Evolutionary conservation across 1,140 invertebrate species (phyloP).

Genomic region (Sarcophaga bullata): DNA sequence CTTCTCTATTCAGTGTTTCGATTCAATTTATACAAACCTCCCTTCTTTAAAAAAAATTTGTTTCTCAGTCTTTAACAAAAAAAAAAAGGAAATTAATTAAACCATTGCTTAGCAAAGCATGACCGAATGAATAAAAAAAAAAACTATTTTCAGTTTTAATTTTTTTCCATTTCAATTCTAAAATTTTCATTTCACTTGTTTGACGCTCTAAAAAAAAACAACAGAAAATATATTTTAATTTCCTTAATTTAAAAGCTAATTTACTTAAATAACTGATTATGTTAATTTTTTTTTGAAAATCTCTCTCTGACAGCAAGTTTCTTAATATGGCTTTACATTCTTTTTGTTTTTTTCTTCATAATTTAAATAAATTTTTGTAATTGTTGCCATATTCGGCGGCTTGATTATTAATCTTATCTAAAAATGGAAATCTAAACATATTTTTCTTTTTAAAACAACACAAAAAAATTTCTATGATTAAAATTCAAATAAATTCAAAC

Average conservation of each 20-base stretch:
- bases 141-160: not conserved
- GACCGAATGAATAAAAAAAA: constrained; percentile 12
- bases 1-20: no score
- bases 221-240: not conserved
- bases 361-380: constrained; percentile 13
- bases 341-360: constrained; percentile 1
- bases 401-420: not conserved
- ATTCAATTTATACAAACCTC: not conserved
- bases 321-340: not conserved
- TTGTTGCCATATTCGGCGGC: not conserved
- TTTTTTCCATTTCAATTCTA: not conserved
- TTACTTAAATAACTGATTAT: constrained; percentile 39
- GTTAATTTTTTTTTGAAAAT: constrained; percentile 23
- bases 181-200: not conserved
- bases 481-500: no score
- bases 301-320: constrained; percentile 1
- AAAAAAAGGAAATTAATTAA: constrained; percentile 46
- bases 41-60: not conserved
- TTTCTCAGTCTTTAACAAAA: not conserved
- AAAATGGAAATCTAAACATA: constrained; percentile 4
- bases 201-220: not conserved
- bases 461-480: no score
- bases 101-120: constrained; percentile 44
- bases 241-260: constrained; percentile 28
- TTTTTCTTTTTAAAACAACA: not conserved